phyloP scores from a whole-genome alignment of 2,113 vertebrate genomes.

The Thymallus thymallus region DNA sequence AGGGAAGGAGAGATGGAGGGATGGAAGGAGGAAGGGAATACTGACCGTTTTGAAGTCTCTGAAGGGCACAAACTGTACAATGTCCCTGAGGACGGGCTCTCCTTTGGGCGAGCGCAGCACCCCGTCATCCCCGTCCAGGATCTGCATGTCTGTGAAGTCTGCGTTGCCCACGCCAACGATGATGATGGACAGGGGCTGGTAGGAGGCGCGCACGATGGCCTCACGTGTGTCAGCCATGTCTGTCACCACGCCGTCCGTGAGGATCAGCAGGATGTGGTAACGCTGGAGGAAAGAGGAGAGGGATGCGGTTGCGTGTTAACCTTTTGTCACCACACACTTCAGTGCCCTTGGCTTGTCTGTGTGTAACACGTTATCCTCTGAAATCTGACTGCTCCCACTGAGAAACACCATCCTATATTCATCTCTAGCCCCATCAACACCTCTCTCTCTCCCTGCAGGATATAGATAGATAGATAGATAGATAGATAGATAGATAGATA shows the following conservation, averaged over 20 bases:
- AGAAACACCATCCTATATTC: not conserved
- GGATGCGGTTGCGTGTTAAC: not conserved
- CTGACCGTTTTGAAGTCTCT: constrained; percentile 94
- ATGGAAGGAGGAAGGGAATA: constrained; percentile 30
- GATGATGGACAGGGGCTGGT: constrained; percentile 93
- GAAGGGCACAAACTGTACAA: constrained; percentile 95
- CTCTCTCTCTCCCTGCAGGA: not conserved
- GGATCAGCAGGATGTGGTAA: constrained; percentile 93
- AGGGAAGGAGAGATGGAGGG: not conserved
- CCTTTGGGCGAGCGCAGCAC: constrained; percentile 86
- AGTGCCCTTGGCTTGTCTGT: not conserved
- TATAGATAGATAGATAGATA: no score
- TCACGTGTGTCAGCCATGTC: constrained; percentile 93
- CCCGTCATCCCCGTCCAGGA: constrained; percentile 88
- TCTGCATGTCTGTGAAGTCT: constrained; percentile 95
- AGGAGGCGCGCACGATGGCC: constrained; percentile 90
- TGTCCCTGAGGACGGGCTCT: constrained; percentile 87
- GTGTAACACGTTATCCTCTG: not conserved
- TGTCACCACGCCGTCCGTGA: constrained; percentile 91
- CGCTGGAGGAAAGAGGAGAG: constrained; percentile 70
- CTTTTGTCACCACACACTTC: not conserved
- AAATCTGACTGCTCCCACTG: not conserved
- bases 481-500: no score
- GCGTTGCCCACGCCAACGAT: constrained; percentile 94
- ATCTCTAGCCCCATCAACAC: not conserved